Evolutionary conservation across 2,797 vertebrate genomes (phyloP), one percentile per base, ranked within the genome.

Genomic region (Enteromius anoplus): DNA sequence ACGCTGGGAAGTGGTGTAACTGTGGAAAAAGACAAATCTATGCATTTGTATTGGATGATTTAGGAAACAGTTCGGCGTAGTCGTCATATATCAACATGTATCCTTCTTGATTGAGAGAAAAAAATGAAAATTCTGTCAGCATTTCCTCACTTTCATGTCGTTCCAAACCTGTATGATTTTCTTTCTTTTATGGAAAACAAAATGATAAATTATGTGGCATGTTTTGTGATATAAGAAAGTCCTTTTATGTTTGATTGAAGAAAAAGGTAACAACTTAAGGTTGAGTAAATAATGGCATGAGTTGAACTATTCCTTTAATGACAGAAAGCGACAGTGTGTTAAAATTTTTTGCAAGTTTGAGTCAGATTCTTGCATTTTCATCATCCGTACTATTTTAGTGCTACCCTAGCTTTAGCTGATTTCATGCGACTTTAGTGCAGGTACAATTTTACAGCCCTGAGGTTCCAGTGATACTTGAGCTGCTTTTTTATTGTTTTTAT

Each of bases 1-100:
- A 71, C 42, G 47, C 80, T 60, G 76, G 64, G 81, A 80, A 84
- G 32, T 83, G 68, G 70, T 42, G 80, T 34, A 82, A 72, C 73
- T 84, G 32, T 58, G 78, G 78, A 85, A 81, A 78, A 84, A 84
- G 51, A 73, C 51, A 65, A 70, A 40, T 76, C 45, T 14, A 55
- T 72, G 40, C 32, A 42, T 34, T 32, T 75, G 45, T 53, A 32
- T 37, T 65, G 82, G 66, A 81, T 75, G 49, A 76, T 68, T 69
- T 70, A 21, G 47, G 49, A 80, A 79, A 58, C 62, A 32, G 12
- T 73, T 73, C 6, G 65, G 37, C 26, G 11, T 53, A 5, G 34
- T 45, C 12, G 5, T 32, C 60, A 62, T 62, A 23, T 21, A 66
- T 78, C 19, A 45, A 15, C 4, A 64, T 62, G 53, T 68, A 51